Base-by-base conservation (phyloP, 2,888 invertebrate species). In the Fragum sueziense region DNA sequence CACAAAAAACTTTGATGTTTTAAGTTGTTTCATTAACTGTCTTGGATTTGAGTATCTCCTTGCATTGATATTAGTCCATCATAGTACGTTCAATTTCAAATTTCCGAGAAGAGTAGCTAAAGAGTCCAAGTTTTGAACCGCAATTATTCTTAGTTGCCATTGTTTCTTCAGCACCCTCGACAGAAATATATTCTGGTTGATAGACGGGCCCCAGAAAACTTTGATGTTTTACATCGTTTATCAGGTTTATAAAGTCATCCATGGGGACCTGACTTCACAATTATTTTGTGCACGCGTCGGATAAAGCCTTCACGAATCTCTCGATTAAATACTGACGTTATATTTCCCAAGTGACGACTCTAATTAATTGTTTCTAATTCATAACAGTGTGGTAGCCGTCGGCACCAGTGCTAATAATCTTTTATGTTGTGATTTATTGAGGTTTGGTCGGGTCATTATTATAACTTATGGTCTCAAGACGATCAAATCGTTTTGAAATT, bases 351-450 rank as follows among this genome's bases (percentile, higher is more conserved):
- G 47, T 75, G 82, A 75, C 67, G 37, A 37, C 76, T 61, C 82
- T 82, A 82, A 82, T 82, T 79, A 82, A 82, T 82, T 82, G 82
- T 82, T 82, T 82, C 73, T 79, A 82, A 82, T 82, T 82, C 82
- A 78, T 71, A 78, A 79, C 82, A 75, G 78, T 78, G 73, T 73
- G 78, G 70, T 69, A 75, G 78, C 76, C 75, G 72, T 73, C 75
- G 76, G 78, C 82, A 65, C 52, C 37, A 25, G 41, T 73, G 82
- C 78, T 82, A 82, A 78, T 82, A 74, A 65, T 65, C 25, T 65
- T 65, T 65, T 65, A 65, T 65, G 37, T 65, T 41, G 41, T 65
- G 65, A 65, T 65, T 65, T 65, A 65, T 65, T 22, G 65, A 25
- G 65, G 37, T 65, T 65, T 41, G 65, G 65, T 65, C 65, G 65